phyloP scores from a whole-genome alignment of 1,140 invertebrate species.

The Drosophila parabipectinata region DNA sequence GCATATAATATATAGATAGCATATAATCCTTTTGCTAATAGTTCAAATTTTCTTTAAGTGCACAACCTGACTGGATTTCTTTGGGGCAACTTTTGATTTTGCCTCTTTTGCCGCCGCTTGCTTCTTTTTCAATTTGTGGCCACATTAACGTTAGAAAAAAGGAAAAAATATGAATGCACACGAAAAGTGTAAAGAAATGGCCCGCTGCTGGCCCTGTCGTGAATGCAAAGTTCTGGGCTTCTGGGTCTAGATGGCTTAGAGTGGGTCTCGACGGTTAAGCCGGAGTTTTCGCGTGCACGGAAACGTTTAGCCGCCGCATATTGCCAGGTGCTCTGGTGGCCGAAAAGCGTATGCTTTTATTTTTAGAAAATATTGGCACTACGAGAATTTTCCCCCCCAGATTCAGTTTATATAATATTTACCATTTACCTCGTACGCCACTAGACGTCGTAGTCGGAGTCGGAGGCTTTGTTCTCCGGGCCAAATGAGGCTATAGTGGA shows the following conservation, averaged over 20 bases:
- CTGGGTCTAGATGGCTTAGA: neutral
- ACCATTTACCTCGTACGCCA: conserved; percentile 53
- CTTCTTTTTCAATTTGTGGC: conserved; percentile 81
- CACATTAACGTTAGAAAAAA: conserved; percentile 76
- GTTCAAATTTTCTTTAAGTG: conserved; percentile 1
- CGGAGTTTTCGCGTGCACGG: conserved; percentile 71
- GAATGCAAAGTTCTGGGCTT: conserved; percentile 39
- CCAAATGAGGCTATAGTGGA: conserved; percentile 27
- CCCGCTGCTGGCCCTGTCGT: conserved; percentile 38
- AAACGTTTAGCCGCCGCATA: conserved; percentile 78
- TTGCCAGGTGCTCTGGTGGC: conserved; percentile 55
- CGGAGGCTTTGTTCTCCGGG: conserved; percentile 15
- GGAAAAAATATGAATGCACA: conserved; percentile 73
- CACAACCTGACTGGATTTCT: conserved; percentile 14
- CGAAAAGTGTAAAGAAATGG: conserved; percentile 78
- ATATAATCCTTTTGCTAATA: too few species aligned
- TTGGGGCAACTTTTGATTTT: conserved; percentile 60
- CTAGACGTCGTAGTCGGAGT: conserved; percentile 23
- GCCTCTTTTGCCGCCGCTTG: conserved; percentile 37
- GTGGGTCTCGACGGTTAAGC: conserved; percentile 22
- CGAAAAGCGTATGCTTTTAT: conserved; percentile 72
- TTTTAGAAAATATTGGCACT: conserved; percentile 80
- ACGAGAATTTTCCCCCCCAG: conserved; percentile 28
- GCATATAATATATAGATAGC: too few species aligned
- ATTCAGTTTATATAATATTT: conserved; percentile 59